Conservation (phyloP, 2,797 vertebrate genomes). For the Peromyscus eremicus region DNA sequence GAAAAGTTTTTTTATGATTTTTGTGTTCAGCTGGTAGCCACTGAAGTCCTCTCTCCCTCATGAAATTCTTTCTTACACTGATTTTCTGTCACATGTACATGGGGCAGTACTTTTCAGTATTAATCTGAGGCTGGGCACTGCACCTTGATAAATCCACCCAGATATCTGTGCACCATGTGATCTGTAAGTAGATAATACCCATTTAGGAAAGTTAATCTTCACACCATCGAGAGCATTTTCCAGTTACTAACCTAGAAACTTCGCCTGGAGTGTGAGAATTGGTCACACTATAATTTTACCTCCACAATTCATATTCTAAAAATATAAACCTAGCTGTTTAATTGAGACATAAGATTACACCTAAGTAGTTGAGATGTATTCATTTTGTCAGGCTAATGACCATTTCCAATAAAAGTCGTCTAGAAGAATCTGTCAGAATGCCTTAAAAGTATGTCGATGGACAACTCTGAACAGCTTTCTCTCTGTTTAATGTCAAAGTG, state of each 20-base stretch:
- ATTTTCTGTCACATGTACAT: background rate
- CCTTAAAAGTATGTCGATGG: conserved; percentile 37
- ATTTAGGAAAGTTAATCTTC: conserved; percentile 25
- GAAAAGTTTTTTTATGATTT: background rate
- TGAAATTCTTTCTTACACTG: background rate
- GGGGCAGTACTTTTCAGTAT: background rate
- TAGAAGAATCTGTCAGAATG: conserved; percentile 51
- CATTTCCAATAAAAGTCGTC: conserved; percentile 52
- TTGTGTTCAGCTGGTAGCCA: background rate
- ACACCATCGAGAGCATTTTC: conserved; percentile 9
- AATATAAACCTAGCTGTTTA: conserved; percentile 49
- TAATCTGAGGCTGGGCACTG: background rate
- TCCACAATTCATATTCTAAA: conserved; percentile 43
- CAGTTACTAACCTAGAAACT: conserved; percentile 38
- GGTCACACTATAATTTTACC: background rate
- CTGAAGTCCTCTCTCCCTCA: background rate
- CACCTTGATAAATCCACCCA: background rate
- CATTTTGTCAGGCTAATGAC: conserved; percentile 53
- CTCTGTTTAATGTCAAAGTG: conserved; percentile 2
- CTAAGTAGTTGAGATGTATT: conserved; percentile 59
- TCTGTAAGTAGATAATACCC: background rate
- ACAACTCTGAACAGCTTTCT: conserved; percentile 32
- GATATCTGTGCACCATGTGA: background rate
- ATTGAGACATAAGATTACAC: background rate
- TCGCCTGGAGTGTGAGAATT: conserved; percentile 34